Percentiles rank a stretch among this genome's conserved stretches.
These are phyloP conservation scores for Antechinus flavipes DNA, from an alignment of 2,113 vertebrate genomes.

Conservation along the genomic window DNA sequence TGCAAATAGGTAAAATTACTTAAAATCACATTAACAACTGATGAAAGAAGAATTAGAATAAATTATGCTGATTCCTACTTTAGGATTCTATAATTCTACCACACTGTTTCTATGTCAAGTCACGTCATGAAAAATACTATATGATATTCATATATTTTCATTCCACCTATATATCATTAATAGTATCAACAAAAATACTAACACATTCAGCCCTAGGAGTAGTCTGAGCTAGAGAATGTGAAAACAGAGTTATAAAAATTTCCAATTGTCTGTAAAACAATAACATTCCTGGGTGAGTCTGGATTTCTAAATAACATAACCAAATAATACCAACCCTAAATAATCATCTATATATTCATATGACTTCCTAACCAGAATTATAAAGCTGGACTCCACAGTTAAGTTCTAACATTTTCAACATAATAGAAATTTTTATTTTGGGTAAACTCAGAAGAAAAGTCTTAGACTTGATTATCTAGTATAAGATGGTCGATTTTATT, in stretches of 20 bases:
- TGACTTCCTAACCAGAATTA: neutral
- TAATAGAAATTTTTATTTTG: neutral
- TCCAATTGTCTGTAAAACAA: neutral
- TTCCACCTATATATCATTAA: neutral
- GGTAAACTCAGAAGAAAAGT: neutral
- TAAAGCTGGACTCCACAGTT: neutral
- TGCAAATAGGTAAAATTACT: constrained; percentile 4
- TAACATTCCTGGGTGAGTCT: neutral
- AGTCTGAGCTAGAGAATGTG: neutral
- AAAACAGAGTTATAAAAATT: neutral
- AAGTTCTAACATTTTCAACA: neutral
- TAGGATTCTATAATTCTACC: neutral
- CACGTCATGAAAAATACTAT: neutral
- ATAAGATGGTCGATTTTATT: neutral
- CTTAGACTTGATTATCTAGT: neutral
- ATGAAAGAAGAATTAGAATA: neutral
- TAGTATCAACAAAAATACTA: neutral
- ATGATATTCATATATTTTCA: neutral
- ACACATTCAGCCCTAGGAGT: neutral
- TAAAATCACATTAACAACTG: neutral
- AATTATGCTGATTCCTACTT: neutral
- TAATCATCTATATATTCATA: neutral
- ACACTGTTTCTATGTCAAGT: neutral
- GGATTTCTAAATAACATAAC: neutral
- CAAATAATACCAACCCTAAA: neutral